A percentile compares a stretch with the other conserved stretches of the same genome.
phyloP scores from a whole-genome alignment of 1,140 invertebrate species.

The Antheraea mylitta region DNA sequence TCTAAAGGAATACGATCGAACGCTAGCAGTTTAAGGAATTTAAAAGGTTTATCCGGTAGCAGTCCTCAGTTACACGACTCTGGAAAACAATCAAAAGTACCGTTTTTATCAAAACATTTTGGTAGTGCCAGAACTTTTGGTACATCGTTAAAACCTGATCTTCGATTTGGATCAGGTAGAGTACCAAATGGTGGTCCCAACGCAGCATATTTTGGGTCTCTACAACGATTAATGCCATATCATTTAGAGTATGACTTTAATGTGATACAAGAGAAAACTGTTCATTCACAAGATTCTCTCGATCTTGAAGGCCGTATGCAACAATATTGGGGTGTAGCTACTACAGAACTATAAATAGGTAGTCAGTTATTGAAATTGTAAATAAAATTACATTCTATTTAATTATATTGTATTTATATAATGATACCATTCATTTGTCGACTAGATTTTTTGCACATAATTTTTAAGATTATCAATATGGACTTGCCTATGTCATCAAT shows the following conservation, averaged over 20 bases:
- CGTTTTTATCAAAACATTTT: conserved; percentile 87
- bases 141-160: conserved; percentile 63
- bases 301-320: conserved; percentile 90
- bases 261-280: conserved; percentile 86
- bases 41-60: conserved; percentile 78
- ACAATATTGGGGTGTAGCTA: conserved; percentile 92
- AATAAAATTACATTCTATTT: conserved; percentile 67
- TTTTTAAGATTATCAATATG: conserved; percentile 48
- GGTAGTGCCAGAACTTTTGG: conserved; percentile 86
- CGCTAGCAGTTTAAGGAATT: conserved; percentile 67
- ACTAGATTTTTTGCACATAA: conserved; percentile 76
- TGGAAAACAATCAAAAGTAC: conserved; percentile 69
- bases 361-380: conserved; percentile 44
- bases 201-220: conserved; percentile 91
- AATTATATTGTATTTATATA: conserved; percentile 65
- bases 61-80: conserved; percentile 79
- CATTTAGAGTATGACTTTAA: conserved; percentile 92
- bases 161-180: conserved; percentile 71
- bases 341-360: conserved; percentile 84
- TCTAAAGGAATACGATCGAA: conserved; percentile 81
- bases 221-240: conserved; percentile 90
- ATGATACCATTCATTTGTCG: conserved; percentile 68
- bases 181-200: conserved; percentile 85
- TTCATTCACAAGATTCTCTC: conserved; percentile 83
- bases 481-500: conserved; percentile 39